These are phyloP conservation scores for Scylla paramamosain DNA, from an alignment of 1,140 invertebrate species.

Conservation along the genomic window DNA sequence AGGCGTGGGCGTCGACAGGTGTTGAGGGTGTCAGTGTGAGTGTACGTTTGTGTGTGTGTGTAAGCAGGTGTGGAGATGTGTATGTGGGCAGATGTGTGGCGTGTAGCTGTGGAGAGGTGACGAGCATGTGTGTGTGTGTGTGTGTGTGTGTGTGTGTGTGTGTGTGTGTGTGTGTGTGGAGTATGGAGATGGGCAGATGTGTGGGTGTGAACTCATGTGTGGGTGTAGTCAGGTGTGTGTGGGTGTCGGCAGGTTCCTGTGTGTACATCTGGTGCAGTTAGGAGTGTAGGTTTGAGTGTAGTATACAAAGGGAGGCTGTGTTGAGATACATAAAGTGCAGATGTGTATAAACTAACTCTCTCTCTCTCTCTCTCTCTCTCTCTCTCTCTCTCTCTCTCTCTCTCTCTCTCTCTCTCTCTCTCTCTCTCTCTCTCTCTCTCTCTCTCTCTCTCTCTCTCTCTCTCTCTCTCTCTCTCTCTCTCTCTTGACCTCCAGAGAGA, in stretches of 20 bases:
- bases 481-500: slow-evolving; percentile 7
- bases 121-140: background rate
- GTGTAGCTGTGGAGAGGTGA: too few relatives aligned
- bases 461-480: slow-evolving; percentile 18
- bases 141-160: background rate
- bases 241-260: background rate
- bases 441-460: background rate
- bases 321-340: background rate
- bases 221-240: background rate
- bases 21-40: background rate
- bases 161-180: background rate
- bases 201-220: background rate
- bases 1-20: background rate
- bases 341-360: background rate
- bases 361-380: slow-evolving; percentile 11
- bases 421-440: slow-evolving; percentile 12
- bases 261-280: background rate
- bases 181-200: too few relatives aligned
- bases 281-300: background rate
- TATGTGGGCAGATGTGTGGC: too few relatives aligned
- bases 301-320: background rate
- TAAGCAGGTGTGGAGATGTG: too few relatives aligned
- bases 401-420: background rate
- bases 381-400: slow-evolving; percentile 20
- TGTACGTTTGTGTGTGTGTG: background rate